These are phyloP conservation scores for Notoglanidium macrostoma DNA, from an alignment of 2,797 vertebrate species.

Conservation along the genomic window DNA sequence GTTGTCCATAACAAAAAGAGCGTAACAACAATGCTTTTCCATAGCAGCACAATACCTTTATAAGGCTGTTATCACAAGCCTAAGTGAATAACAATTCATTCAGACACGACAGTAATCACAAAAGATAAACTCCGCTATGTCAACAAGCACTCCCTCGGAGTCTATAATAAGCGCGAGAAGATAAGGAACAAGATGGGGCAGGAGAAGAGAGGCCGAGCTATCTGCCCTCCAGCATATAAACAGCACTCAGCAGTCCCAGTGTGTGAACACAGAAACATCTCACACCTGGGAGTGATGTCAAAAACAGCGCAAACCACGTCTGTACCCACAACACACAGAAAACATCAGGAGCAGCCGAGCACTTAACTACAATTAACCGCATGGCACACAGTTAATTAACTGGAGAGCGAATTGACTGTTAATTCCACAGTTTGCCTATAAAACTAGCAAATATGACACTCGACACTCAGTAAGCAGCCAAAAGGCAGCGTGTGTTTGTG, in stretches of 20 bases:
- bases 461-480: background rate
- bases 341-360: conserved; percentile 9
- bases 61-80: background rate
- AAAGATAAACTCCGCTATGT: conserved; percentile 26
- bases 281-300: background rate
- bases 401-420: background rate
- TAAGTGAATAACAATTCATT: conserved; percentile 21
- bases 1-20: background rate
- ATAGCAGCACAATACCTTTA: background rate
- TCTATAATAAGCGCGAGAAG: conserved; percentile 46
- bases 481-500: background rate
- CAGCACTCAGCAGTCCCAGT: conserved; percentile 13
- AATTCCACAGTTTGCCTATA: conserved; percentile 13
- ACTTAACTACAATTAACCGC: background rate
- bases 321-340: background rate
- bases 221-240: conserved; percentile 43
- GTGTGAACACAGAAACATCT: conserved; percentile 25
- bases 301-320: background rate
- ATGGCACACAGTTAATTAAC: conserved; percentile 28
- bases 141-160: background rate
- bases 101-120: conserved; percentile 12
- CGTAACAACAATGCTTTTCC: background rate
- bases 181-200: conserved; percentile 54
- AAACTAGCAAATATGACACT: conserved; percentile 30
- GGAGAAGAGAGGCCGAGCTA: conserved; percentile 39